A percentile compares a stretch with the other conserved stretches of the same genome.
Conservation (phyloP, 2,113 vertebrate species). For the Balaeniceps rex region DNA sequence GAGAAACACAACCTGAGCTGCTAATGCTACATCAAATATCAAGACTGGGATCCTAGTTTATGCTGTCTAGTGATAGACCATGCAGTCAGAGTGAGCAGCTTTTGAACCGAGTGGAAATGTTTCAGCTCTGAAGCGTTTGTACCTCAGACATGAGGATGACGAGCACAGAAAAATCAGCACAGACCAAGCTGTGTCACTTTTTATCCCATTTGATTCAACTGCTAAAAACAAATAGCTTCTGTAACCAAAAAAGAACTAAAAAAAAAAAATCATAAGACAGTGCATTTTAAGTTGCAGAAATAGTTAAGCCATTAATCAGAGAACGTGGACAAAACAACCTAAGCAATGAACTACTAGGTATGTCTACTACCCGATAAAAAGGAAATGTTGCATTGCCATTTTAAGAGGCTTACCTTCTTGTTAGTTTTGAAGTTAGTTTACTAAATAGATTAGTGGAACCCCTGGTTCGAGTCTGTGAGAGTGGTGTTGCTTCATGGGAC, state of each 20-base stretch:
- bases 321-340: background rate
- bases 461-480: conserved; percentile 90
- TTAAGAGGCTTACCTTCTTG: conserved; percentile 83
- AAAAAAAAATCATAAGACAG: background rate
- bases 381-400: accelerated
- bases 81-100: background rate
- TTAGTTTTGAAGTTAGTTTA: conserved; percentile 96
- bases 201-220: background rate
- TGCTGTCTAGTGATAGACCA: background rate
- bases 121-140: background rate
- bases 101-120: background rate
- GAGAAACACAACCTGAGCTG: background rate
- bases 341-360: background rate
- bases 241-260: background rate
- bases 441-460: conserved; percentile 96
- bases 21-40: background rate
- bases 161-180: background rate
- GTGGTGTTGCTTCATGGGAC: conserved; percentile 88
- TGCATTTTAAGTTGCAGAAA: background rate
- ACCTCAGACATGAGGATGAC: background rate
- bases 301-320: background rate
- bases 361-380: background rate
- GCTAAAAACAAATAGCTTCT: background rate
- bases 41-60: background rate
- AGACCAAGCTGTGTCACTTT: background rate